Evolutionary conservation across 53 echinoderm and acorn worm genomes (phyloP), one percentile per base, ranked within the genome.

Genomic region (Paracentrotus lividus): DNA sequence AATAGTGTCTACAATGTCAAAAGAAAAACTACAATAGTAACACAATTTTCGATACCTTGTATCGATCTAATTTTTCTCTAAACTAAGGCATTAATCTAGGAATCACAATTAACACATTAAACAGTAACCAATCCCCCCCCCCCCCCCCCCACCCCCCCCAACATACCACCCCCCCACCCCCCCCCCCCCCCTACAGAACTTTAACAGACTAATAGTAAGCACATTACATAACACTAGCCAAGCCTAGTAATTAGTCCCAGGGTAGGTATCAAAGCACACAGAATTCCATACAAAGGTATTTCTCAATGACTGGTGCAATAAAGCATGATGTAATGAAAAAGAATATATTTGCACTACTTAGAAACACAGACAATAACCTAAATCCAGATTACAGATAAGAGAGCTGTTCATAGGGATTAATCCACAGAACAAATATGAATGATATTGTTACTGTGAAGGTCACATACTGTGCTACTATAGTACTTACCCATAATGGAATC

Each of bases 401-500:
- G 27, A 58, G 94, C 85, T 67, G 55, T 38, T 69, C 31, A 33
- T 44, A 55, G 56, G 24, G 40, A 88, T 23, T 57, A 88, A 57
- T 55, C 38, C 44, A 47, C 2, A 56, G 47, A 85, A 44, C 18
- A 86, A 65, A 84, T 24, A 61, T 18, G 20, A 84, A 77, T 49
- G n/a, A 81, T 16, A 34, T 53, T 31, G 15, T 38, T 15, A 53
- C 52, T 40, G 23, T 49, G 56, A 49, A 85, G 24, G 12, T 31
- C 21, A 27, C 42, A 43, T 20, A 86, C 49, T 49, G 33, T 52
- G 47, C 6, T 18, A 49, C n/a, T n/a, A 26, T 18, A 23, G 27
- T 77, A 95, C 97, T 97, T 88, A 97, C 97, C 98, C 98, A 98
- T 26, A 98, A 85, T 88, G 98, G 98, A 49, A 98, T 98, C 98